Conservation (phyloP, 2,888 invertebrate genomes). For the Heliconius hortense region DNA sequence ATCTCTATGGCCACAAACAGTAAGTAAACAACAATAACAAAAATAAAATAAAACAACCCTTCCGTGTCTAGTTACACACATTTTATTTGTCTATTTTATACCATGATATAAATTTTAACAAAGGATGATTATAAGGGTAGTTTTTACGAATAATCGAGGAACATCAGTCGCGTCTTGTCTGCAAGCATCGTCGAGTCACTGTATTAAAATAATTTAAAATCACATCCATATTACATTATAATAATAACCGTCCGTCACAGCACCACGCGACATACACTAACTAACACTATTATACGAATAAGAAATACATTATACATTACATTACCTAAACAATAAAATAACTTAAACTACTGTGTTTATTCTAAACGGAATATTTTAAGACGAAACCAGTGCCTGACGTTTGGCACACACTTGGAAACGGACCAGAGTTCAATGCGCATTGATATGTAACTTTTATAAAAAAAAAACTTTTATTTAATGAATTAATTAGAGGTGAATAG, state of each 20-base stretch:
- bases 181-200: constrained; percentile 64
- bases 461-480: constrained; percentile 25
- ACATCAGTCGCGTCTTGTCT: constrained; percentile 73
- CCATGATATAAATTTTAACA: constrained; percentile 78
- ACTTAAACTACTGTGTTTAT: constrained; percentile 75
- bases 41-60: constrained; percentile 70
- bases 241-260: constrained; percentile 37
- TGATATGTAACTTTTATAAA: constrained; percentile 58
- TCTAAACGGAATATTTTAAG: constrained; percentile 70
- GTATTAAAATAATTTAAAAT: constrained; percentile 66
- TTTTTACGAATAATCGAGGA: constrained; percentile 67
- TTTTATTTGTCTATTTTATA: constrained; percentile 77
- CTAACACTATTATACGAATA: constrained; percentile 72
- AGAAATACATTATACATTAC: constrained; percentile 64
- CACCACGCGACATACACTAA: constrained; percentile 76
- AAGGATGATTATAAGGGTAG: constrained; percentile 71
- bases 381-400: constrained; percentile 54
- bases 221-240: constrained; percentile 49
- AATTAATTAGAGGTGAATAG: not conserved
- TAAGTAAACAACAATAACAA: not conserved
- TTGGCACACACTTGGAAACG: constrained; percentile 59
- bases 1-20: no score
- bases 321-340: constrained; percentile 75
- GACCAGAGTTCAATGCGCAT: constrained; percentile 36
- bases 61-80: constrained; percentile 78